Base-by-base conservation (phyloP, 2,113 vertebrate genomes). In the Cephalopterus ornatus region DNA sequence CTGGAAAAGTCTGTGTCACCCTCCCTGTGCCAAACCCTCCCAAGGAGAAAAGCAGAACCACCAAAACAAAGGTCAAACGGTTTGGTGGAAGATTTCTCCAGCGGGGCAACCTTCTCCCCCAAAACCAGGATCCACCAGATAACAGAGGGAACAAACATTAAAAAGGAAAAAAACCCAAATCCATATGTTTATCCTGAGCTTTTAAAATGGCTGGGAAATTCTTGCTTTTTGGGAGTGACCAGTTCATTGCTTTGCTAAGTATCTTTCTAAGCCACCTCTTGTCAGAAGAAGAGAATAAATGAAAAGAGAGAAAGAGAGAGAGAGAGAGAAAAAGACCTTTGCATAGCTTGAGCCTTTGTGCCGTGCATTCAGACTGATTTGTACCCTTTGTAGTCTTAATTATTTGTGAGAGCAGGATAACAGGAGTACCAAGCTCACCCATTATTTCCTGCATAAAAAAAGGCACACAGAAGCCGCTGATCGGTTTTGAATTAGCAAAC, bases 401-500 rank as follows among this genome's bases (percentile, higher is more conserved):
- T 99, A 99, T 99, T 99, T 99, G 99, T 99, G 99, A 99, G 99
- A 99, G 99, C 96, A 98, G 99, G 99, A 99, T 99, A 99, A 99
- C 99, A 99, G 99, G 99, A 99, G 99, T 99, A 99, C 99, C 99
- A 98, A 99, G 99, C 99, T 99, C 99, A 98, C 98, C 99, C 99
- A 99, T 99, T 99, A 99, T 99, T 98, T 99, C 99, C 98, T 96
- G 98, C 98, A 99, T 99, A 99, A 99, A 99, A 99, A 99, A 99
- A 99, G 98, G 99, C 98, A 98, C 99, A 99, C 98, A 99, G 99
- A 99, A 99, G 99, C 98, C 98, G 99, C 99, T 99, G 99, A 99
- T 99, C 99, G 99, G 99, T 99, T 99, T 99, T 99, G 99, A 99
- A 99, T 99, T 99, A 99, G 99, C 99, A 99, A 99, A 99, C 99